Evolutionary conservation across 2,797 vertebrate genomes (phyloP).

Genomic region (Staurois parvus): DNA sequence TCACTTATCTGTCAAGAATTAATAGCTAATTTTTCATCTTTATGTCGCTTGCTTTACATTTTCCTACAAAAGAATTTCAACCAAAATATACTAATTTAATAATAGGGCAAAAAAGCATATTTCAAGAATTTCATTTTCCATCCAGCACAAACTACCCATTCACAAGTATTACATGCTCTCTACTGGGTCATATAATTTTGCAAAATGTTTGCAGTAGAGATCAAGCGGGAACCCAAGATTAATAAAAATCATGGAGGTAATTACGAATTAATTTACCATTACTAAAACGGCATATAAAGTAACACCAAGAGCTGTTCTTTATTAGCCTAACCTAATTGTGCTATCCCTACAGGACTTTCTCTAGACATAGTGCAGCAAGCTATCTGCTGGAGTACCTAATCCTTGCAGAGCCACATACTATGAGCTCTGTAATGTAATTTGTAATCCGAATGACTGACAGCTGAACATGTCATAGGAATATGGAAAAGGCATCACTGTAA

Average conservation of each 20-base stretch:
- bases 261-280: constrained; percentile 46
- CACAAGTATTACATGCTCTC: constrained; percentile 30
- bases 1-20: constrained; percentile 50
- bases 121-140: constrained; percentile 30
- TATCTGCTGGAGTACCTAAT: background rate
- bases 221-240: constrained; percentile 30
- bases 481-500: background rate
- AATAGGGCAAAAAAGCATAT: constrained; percentile 39
- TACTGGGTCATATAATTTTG: constrained; percentile 44
- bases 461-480: constrained; percentile 3
- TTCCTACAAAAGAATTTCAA: constrained; percentile 24
- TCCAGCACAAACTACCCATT: constrained; percentile 6
- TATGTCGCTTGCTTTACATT: constrained; percentile 40
- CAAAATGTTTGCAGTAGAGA: constrained; percentile 32
- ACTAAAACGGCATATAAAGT: constrained; percentile 36
- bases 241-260: constrained; percentile 41
- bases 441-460: constrained; percentile 2
- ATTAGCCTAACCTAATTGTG: constrained; percentile 25
- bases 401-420: background rate
- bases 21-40: constrained; percentile 42
- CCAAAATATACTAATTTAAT: constrained; percentile 44
- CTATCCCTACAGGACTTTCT: constrained; percentile 15
- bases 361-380: background rate
- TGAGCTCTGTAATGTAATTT: background rate
- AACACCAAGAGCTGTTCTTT: background rate